Percentiles rank a stretch among this genome's conserved stretches.
Conservation (phyloP, 2,888 invertebrate species). For the Drosophila trichaetosa region DNA sequence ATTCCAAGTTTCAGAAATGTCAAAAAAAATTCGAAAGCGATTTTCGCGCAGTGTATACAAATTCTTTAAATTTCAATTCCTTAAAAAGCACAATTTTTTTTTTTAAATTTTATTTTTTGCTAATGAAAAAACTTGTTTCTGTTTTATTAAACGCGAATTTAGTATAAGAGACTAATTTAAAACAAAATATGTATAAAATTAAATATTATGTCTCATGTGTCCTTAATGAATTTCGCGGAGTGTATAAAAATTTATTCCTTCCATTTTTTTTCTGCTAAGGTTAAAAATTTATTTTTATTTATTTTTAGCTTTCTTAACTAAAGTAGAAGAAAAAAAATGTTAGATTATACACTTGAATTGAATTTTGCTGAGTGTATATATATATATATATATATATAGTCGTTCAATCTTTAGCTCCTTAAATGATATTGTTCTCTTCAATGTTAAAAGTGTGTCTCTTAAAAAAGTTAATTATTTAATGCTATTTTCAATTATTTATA, state of each 20-base stretch:
- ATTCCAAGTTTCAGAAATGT: not conserved
- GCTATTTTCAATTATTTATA: not conserved
- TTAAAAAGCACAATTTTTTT: not conserved
- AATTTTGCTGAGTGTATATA: not conserved
- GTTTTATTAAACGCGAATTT: not conserved
- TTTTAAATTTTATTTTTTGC: not conserved
- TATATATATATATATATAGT: not conserved
- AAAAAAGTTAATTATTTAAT: not conserved
- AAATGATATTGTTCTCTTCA: not conserved
- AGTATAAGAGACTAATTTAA: not conserved
- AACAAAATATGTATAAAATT: too few relatives aligned
- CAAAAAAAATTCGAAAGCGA: fast-evolving
- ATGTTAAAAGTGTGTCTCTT: not conserved
- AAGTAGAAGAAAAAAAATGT: not conserved
- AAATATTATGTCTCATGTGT: not conserved
- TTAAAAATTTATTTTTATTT: not conserved
- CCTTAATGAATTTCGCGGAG: not conserved
- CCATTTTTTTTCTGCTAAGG: not conserved
- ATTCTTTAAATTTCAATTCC: not conserved
- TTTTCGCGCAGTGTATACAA: not conserved
- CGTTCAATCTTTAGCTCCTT: not conserved
- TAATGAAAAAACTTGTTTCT: not conserved
- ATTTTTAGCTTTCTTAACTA: not conserved
- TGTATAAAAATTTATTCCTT: not conserved
- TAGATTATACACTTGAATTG: not conserved